phyloP scores from a whole-genome alignment of 2,113 vertebrate genomes.

The Pterophyllum scalare region DNA sequence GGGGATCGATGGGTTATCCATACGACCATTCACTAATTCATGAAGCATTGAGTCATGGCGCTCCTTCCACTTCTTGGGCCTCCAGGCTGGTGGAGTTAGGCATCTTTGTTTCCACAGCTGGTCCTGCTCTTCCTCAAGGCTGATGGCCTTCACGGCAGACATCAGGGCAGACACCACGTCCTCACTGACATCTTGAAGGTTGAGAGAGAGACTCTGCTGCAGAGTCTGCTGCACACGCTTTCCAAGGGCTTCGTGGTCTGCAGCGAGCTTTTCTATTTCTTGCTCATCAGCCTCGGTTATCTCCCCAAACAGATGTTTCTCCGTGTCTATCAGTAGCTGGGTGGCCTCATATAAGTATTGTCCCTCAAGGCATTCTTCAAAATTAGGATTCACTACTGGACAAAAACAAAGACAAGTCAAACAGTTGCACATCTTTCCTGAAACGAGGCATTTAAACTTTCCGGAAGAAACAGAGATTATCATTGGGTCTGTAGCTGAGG shows the following conservation, averaged over 20 bases:
- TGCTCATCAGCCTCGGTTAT: conserved; percentile 34
- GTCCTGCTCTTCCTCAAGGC: conserved; percentile 86
- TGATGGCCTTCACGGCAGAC: conserved; percentile 82
- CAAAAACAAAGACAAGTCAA: background rate
- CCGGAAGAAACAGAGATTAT: background rate
- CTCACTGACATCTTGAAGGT: background rate
- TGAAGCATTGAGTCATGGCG: rapidly evolving
- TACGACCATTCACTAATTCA: background rate
- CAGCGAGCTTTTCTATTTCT: conserved; percentile 69
- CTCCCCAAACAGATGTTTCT: conserved; percentile 74
- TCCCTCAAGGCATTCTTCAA: conserved; percentile 56
- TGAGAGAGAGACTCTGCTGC: conserved; percentile 70
- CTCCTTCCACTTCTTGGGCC: background rate
- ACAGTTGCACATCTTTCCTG: background rate
- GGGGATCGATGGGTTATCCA: rapidly evolving
- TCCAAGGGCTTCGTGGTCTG: conserved; percentile 72
- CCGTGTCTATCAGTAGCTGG: conserved; percentile 77
- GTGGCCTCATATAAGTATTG: conserved; percentile 46
- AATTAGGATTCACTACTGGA: conserved; percentile 32
- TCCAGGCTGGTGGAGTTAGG: rapidly evolving
- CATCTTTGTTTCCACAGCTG: conserved; percentile 60
- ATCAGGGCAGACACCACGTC: background rate
- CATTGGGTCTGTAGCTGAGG: background rate
- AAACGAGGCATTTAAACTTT: background rate
- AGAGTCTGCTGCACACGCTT: conserved; percentile 71